Conservation (phyloP, 2,888 invertebrate genomes). For the Philereme transversata region DNA sequence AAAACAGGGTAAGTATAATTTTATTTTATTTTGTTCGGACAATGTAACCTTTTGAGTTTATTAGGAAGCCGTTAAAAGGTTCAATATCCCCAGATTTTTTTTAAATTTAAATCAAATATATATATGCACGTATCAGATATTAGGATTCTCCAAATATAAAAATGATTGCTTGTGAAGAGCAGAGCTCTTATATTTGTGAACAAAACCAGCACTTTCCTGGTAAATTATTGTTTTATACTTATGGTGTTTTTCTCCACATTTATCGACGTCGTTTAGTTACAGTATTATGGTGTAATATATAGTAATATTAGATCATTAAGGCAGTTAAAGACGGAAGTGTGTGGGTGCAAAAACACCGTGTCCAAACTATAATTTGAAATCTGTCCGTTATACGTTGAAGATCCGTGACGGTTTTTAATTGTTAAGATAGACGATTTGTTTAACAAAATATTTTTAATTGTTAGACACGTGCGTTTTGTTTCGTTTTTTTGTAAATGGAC, state of each 20-base stretch:
- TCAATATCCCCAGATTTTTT: too few relatives aligned
- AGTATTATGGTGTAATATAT: slow-evolving; percentile 69
- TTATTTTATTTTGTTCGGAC: background rate
- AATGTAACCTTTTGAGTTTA: too few relatives aligned
- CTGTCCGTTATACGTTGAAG: slow-evolving; percentile 59
- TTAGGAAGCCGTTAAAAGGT: too few relatives aligned
- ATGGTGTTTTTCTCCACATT: slow-evolving; percentile 1
- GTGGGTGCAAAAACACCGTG: slow-evolving; percentile 83
- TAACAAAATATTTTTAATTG: slow-evolving; percentile 71
- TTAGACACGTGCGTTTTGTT: slow-evolving; percentile 74
- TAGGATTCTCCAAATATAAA: too few relatives aligned
- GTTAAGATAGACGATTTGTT: slow-evolving; percentile 73
- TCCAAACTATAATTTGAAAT: slow-evolving; percentile 81
- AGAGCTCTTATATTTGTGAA: too few relatives aligned
- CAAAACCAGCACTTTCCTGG: background rate
- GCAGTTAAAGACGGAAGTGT: slow-evolving; percentile 78
- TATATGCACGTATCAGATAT: too few relatives aligned
- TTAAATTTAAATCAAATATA: too few relatives aligned
- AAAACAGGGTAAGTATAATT: slow-evolving; percentile 5
- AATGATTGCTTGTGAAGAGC: too few relatives aligned
- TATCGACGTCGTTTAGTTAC: slow-evolving; percentile 51
- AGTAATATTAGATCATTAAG: slow-evolving; percentile 75
- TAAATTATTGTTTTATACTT: background rate
- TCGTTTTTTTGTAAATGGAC: slow-evolving; percentile 48
- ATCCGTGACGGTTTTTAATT: slow-evolving; percentile 75